Evolutionary conservation across 1,140 invertebrate species (phyloP), one percentile per base, ranked within the genome.

Genomic region (Apis laboriosa): DNA sequence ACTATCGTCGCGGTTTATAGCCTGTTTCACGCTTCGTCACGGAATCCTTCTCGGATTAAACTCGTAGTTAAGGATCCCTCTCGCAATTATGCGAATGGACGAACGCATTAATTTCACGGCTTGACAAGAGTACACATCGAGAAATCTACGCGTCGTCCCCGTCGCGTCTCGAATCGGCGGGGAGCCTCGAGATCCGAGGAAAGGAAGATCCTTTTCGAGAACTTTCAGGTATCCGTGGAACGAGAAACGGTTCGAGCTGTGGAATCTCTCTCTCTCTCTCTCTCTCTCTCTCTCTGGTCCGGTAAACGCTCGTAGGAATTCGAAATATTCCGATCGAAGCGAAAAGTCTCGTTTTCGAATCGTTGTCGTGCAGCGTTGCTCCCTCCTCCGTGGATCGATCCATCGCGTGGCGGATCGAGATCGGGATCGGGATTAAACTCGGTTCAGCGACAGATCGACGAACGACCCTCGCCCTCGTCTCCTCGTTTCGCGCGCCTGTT

Each of bases 341-440:
- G 55, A 75, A 51, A 75, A 61, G 74, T 66, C 51, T 21, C 75
- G 17, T 66, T 19, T 66, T 28, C 28, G 28, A 63, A n/a, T 60
- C 64, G 17, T 66, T 17, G 11, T 17, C 17, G 3, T n/a, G 60
- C 1, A 7, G 60, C 60, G 60, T 60, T 60, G 19, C 58, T 60
- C 21, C n/a, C 11, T 24, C 13, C 12, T 0, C 53, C 53, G 24
- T 28, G 28, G 24, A 28, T 3, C 9, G 9, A 17, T 17, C 28
- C 9, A 64, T 64, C 34, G 34, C 24, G 24, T 24, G 24, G 24
- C 24, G 24, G 34, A n/a, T 63, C 60, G 0, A 24, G 2, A 7
- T 43, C n/a, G n/a, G 1, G 13, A 34, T 3, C 34, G 34, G 34
- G 34, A 34, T 34, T 64, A 34, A 34, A 64, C 63, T 64, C 9